Conservation (phyloP, 2,113 vertebrate species). For the Oreochromis spilurus region DNA sequence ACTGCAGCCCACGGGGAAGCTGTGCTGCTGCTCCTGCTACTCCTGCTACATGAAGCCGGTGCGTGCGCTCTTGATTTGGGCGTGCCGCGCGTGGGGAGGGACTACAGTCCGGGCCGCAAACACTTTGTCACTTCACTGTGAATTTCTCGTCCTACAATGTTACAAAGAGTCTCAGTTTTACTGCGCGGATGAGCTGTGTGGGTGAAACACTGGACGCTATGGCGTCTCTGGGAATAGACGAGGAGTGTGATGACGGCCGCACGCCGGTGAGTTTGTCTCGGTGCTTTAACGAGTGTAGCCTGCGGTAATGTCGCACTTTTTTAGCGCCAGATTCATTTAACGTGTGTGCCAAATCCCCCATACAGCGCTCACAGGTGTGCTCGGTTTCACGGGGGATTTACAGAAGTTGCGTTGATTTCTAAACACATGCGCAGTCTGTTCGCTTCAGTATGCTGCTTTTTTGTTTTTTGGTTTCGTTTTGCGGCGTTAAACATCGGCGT, state of each 20-base stretch:
- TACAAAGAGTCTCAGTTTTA: background rate
- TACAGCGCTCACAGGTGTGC: background rate
- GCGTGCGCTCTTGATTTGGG: constrained; percentile 7
- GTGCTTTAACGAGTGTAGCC: background rate
- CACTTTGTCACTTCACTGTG: background rate
- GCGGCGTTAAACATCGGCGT: background rate
- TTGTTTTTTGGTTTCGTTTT: background rate
- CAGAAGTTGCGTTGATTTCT: background rate
- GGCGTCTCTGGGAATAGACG: constrained; percentile 49
- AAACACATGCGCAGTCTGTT: background rate
- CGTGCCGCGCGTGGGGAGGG: constrained; percentile 34
- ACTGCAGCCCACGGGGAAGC: background rate
- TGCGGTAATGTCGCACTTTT: background rate
- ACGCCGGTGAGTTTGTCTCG: constrained; percentile 51
- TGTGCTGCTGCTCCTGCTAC: background rate
- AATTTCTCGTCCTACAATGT: background rate
- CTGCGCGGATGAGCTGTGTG: background rate
- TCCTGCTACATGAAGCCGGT: constrained; percentile 32
- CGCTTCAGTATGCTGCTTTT: background rate
- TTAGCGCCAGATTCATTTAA: background rate
- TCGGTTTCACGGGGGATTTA: background rate
- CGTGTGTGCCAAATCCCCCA: accelerated
- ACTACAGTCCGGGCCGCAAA: background rate
- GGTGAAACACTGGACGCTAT: constrained; percentile 9
- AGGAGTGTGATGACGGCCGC: constrained; percentile 33